Base-by-base conservation (phyloP, 2,888 invertebrate species). In the Isoperla grammatica region DNA sequence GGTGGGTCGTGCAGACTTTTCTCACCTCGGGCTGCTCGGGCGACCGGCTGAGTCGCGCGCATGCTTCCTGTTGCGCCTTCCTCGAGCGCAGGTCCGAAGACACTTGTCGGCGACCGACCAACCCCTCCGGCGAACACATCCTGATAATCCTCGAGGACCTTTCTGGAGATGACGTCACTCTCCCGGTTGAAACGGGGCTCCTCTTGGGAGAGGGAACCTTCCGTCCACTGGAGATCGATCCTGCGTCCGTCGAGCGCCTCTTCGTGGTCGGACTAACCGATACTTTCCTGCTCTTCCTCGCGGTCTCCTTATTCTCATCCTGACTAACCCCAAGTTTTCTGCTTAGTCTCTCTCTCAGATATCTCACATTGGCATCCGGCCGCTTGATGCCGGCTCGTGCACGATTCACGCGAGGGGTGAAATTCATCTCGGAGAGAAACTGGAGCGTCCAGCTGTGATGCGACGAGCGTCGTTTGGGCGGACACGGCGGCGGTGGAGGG, bases 381-480 rank as follows among this genome's bases (percentile, higher is more conserved):
- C 71, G 68, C n/a, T 71, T 70, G 66, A 80, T 80, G 59, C 80
- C 80, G 63, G 79, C 78, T 63, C 78, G 76, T 68, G 80, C 80
- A 48, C 80, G 70, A 5, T 22, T 67, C 45, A 6, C 72, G 67
- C 2, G 71, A 64, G 67, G 71, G 56, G 67, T 74, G 68, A 66
- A 73, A 73, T 37, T 75, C 71, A 6, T 75, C 72, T 56, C 70
- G 69, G 84, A 81, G 45, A 86, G 82, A 49, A 87, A 72, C 69
- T 81, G 79, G 9, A 89, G 75, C 2, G 88, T 86, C 59, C 82
- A 81, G 68, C 84, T 89, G 67, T 84, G 83, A 68, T 82, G 83
- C 0, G 90, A 90, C 0, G 90, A 90, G 65, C 82, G 81, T 66
- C 91, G 81, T 71, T 84, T 79, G 39, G 63, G 37, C 17, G 54